These are phyloP conservation scores for Alethe diademata DNA, from an alignment of 2,113 vertebrate genomes.

Conservation along the genomic window DNA sequence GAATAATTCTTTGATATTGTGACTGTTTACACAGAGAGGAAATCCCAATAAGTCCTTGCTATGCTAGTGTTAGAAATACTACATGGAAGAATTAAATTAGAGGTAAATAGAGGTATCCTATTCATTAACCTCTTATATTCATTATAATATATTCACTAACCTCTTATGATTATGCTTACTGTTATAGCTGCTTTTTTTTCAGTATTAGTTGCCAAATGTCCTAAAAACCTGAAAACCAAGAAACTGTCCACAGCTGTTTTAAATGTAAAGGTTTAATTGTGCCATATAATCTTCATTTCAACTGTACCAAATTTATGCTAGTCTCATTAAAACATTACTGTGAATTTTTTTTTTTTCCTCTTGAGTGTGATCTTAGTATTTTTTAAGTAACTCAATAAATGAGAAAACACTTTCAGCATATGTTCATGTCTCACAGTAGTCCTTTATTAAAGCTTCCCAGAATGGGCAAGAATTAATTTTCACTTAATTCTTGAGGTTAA, in stretches of 20 bases:
- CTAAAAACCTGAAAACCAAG: not conserved
- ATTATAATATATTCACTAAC: not conserved
- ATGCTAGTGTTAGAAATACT: slow-evolving; percentile 40
- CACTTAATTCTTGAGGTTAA: not conserved
- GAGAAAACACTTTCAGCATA: not conserved
- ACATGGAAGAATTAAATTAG: not conserved
- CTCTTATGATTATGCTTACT: not conserved
- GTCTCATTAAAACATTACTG: not conserved
- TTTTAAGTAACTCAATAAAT: not conserved
- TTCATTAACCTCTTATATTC: not conserved
- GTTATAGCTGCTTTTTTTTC: not conserved
- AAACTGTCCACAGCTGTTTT: not conserved
- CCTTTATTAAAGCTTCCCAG: not conserved
- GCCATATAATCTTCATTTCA: not conserved
- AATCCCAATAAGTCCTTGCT: slow-evolving; percentile 67
- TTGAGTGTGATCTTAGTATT: not conserved
- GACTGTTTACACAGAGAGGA: slow-evolving; percentile 74
- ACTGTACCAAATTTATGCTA: not conserved
- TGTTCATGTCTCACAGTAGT: not conserved
- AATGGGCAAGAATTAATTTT: not conserved
- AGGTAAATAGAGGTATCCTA: not conserved
- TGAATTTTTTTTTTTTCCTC: not conserved
- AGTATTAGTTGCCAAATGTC: not conserved
- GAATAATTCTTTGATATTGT: slow-evolving; percentile 74
- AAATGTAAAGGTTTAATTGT: not conserved